Percentiles rank a stretch among this genome's conserved stretches.
These are phyloP conservation scores for Sminthurinus aureus DNA, from an alignment of 2,888 invertebrate genomes.

Conservation along the genomic window DNA sequence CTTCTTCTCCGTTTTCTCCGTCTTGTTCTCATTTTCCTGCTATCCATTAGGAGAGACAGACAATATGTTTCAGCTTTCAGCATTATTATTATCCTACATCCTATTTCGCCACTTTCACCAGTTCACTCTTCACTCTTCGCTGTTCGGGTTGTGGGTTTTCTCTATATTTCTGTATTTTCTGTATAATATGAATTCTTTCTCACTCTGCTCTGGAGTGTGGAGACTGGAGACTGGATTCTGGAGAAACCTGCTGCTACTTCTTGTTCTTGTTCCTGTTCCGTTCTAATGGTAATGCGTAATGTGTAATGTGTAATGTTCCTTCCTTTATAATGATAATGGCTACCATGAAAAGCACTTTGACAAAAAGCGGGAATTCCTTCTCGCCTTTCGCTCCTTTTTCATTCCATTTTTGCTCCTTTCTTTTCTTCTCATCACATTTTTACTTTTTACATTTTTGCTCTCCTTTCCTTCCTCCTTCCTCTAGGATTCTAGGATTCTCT, in stretches of 20 bases:
- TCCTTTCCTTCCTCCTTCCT: too few species aligned
- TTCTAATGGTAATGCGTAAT: background rate
- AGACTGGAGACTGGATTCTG: too few species aligned
- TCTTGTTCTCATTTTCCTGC: too few species aligned
- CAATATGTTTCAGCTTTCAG: too few species aligned
- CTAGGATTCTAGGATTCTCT: background rate
- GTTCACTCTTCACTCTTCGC: too few species aligned
- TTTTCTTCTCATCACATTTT: background rate
- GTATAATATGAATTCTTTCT: background rate
- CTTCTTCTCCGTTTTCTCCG: too few species aligned
- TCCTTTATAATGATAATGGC: conserved; percentile 27
- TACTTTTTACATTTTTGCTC: too few species aligned
- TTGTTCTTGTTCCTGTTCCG: background rate
- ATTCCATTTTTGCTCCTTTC: background rate
- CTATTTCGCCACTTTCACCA: too few species aligned
- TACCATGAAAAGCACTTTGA: conserved; percentile 22
- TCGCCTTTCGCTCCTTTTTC: background rate
- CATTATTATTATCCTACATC: too few species aligned
- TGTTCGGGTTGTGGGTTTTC: too few species aligned
- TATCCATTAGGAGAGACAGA: too few species aligned
- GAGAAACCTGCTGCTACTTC: background rate
- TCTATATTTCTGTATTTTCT: background rate
- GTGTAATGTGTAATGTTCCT: background rate
- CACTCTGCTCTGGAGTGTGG: background rate
- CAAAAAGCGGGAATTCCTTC: background rate